Evolutionary conservation across 2,888 invertebrate genomes (phyloP).

Genomic region (Drosophila cracens): DNA sequence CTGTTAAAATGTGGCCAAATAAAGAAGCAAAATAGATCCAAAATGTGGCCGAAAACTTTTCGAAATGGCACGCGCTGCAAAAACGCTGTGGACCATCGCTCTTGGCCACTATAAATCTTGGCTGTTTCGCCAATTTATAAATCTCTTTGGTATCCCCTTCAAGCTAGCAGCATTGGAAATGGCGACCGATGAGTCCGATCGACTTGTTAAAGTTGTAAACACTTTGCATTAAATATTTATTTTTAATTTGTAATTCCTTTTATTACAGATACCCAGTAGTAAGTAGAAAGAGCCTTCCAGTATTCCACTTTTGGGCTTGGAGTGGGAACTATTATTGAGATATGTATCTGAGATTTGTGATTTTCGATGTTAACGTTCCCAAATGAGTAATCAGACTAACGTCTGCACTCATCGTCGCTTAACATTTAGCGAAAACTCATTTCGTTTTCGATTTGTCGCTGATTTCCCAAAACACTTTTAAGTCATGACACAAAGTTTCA

Average conservation of each 20-base stretch:
- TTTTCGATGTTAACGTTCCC: constrained; percentile 50
- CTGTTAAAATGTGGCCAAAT: constrained; percentile 25
- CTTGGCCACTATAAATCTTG: constrained; percentile 64
- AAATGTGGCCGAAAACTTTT: constrained; percentile 50
- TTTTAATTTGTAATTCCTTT: constrained; percentile 41
- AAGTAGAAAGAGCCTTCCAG: constrained; percentile 8
- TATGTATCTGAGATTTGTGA: constrained; percentile 1
- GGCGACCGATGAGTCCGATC: constrained; percentile 11
- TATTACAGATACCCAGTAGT: not conserved
- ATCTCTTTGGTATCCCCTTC: constrained; percentile 46
- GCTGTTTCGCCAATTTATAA: constrained; percentile 59
- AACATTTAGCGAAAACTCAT: constrained; percentile 59
- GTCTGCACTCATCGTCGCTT: constrained; percentile 11
- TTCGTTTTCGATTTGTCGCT: constrained; percentile 69
- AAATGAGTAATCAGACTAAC: constrained; percentile 65
- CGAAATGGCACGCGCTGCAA: constrained; percentile 43
- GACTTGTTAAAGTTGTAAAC: constrained; percentile 42
- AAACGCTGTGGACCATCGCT: constrained; percentile 29
- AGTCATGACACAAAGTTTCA: constrained; percentile 5
- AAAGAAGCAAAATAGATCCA: constrained; percentile 22
- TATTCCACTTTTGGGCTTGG: not conserved
- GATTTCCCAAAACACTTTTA: constrained; percentile 73
- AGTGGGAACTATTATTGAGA: constrained; percentile 5
- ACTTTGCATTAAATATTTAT: constrained; percentile 52
- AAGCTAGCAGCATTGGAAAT: constrained; percentile 11